Evolutionary conservation across 2,888 invertebrate species (phyloP).

Genomic region (Melinopterus prodromus): DNA sequence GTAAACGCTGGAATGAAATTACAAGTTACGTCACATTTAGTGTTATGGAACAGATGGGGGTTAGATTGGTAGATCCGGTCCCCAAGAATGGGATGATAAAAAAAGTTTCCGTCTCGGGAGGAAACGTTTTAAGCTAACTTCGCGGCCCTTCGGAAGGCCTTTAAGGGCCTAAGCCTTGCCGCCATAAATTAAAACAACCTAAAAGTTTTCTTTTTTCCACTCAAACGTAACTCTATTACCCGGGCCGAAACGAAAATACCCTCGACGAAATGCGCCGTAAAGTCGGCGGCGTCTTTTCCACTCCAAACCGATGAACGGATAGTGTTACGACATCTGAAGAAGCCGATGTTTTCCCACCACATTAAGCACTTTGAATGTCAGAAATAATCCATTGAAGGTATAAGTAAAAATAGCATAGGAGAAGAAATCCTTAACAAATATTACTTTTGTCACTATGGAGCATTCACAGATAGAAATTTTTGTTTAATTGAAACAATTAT

Average conservation of each 20-base stretch:
- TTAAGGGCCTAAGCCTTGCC: slow-evolving; percentile 4
- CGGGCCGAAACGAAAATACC: neutral
- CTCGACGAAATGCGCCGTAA: neutral
- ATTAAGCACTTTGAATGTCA: neutral
- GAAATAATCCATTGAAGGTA: neutral
- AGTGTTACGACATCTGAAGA: neutral
- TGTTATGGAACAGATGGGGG: neutral
- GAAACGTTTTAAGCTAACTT: neutral
- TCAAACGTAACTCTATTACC: neutral
- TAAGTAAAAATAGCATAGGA: no score
- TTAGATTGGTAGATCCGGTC: neutral
- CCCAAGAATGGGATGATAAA: neutral
- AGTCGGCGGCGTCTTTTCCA: neutral
- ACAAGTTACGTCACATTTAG: neutral
- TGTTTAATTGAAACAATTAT: no score
- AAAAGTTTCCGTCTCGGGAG: neutral
- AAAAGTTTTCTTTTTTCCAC: neutral
- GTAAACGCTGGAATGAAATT: no score
- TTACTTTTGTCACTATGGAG: no score
- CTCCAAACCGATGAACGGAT: neutral
- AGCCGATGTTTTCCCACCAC: neutral
- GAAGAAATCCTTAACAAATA: no score
- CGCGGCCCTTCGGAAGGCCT: neutral
- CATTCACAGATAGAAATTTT: no score
- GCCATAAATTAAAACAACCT: slow-evolving; percentile 4